phyloP scores from a whole-genome alignment of 2,113 vertebrate genomes.

The Zosterops borbonicus region DNA sequence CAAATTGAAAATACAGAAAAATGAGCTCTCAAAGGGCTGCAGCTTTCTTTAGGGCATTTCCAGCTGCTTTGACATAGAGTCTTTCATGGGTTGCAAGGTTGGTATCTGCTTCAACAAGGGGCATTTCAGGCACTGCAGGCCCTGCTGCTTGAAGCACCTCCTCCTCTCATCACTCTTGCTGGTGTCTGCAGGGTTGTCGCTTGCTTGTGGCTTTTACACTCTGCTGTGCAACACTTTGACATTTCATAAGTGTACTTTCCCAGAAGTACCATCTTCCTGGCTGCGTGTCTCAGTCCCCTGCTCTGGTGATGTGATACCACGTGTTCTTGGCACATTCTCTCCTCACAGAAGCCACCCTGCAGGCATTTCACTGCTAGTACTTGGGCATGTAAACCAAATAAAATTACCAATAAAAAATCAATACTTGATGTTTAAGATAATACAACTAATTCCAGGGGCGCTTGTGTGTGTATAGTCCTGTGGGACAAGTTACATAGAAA shows the following conservation, averaged over 20 bases:
- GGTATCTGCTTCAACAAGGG: background rate
- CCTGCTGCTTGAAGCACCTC: background rate
- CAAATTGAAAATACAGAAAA: background rate
- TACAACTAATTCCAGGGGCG: background rate
- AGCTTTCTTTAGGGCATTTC: background rate
- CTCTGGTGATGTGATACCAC: background rate
- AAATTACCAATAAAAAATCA: background rate
- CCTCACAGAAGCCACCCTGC: background rate
- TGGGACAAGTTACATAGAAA: fast-evolving
- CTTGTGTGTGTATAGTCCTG: background rate
- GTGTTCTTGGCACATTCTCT: background rate
- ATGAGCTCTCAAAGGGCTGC: background rate
- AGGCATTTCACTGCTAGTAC: background rate
- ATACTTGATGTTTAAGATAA: background rate
- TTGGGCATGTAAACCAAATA: background rate
- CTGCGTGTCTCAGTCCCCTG: background rate
- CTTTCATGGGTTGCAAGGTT: background rate
- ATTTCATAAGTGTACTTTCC: background rate
- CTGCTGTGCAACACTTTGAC: background rate
- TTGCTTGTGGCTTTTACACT: background rate
- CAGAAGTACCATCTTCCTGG: background rate
- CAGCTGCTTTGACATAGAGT: background rate
- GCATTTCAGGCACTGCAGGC: background rate
- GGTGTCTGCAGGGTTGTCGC: background rate
- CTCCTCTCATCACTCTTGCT: background rate